Percentiles rank a stretch among this genome's conserved stretches.
Evolutionary conservation across 2,888 invertebrate species (phyloP).

Genomic region (Liopterus haemorrhoidalis): DNA sequence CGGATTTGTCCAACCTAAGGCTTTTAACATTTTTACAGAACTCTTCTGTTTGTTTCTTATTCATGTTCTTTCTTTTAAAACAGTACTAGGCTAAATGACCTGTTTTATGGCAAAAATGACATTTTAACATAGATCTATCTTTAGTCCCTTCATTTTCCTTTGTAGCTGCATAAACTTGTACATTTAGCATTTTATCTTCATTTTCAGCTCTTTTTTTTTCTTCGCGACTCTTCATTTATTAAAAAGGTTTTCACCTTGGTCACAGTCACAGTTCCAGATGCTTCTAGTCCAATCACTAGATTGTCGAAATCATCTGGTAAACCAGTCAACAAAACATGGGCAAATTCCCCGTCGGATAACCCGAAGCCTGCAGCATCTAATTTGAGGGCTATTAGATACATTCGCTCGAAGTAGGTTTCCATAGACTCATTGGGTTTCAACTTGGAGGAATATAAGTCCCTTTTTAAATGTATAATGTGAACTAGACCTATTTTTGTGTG

Average conservation of each 20-base stretch:
- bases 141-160: no score
- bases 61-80: no score
- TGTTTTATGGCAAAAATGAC: constrained; percentile 8
- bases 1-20: no score
- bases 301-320: constrained; percentile 7
- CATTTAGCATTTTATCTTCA: no score
- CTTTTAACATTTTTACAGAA: no score
- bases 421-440: no score
- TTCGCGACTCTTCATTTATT: constrained; percentile 9
- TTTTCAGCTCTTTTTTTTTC: constrained; percentile 4
- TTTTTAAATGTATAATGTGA: constrained; percentile 11
- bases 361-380: constrained; percentile 8
- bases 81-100: constrained; percentile 9
- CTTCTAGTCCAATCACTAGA: background rate
- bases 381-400: constrained; percentile 8
- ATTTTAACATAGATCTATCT: background rate
- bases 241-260: constrained; percentile 9
- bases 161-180: no score
- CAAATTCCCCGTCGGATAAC: constrained; percentile 8
- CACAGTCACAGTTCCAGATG: constrained; percentile 8
- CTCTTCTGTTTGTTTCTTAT: no score
- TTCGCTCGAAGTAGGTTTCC: constrained; percentile 7
- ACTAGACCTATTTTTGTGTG: constrained; percentile 6
- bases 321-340: constrained; percentile 7
- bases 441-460: constrained; percentile 2